Percentiles rank a stretch among this genome's conserved stretches.
Conservation (phyloP, 2,888 invertebrate genomes). For the Eurytoma adleriae region DNA sequence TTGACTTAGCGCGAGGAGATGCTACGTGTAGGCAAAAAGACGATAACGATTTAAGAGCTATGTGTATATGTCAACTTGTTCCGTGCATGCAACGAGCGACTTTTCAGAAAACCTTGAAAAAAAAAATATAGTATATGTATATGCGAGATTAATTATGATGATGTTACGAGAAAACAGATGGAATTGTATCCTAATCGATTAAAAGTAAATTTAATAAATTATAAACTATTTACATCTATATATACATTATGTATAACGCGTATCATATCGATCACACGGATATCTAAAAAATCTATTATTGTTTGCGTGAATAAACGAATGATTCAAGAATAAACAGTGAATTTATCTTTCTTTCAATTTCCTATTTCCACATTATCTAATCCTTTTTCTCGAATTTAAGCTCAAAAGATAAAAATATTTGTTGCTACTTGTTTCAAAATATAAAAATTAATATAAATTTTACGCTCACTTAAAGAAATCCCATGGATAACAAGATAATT, state of each 20-base stretch:
- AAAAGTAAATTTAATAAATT: slow-evolving; percentile 53
- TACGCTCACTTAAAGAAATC: too few relatives aligned
- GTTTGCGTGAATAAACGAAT: slow-evolving; percentile 71
- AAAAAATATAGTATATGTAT: not conserved
- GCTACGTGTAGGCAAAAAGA: not conserved
- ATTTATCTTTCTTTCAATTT: not conserved
- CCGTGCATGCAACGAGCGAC: slow-evolving; percentile 26
- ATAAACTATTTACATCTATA: slow-evolving; percentile 52
- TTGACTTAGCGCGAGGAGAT: not conserved
- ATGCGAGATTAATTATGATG: slow-evolving; percentile 5
- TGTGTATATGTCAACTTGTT: slow-evolving; percentile 5
- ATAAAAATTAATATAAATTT: not conserved
- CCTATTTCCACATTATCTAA: too few relatives aligned
- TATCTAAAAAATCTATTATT: slow-evolving; percentile 68
- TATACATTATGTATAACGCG: slow-evolving; percentile 57
- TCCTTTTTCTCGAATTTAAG: not conserved
- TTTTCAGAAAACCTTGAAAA: slow-evolving; percentile 15
- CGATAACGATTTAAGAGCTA: slow-evolving; percentile 13
- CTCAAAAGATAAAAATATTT: not conserved
- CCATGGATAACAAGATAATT: not conserved
- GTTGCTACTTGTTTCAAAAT: not conserved
- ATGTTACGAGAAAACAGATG: slow-evolving; percentile 37
- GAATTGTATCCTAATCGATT: slow-evolving; percentile 54
- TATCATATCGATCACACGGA: slow-evolving; percentile 62
- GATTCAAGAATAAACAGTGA: slow-evolving; percentile 61